Evolutionary conservation across 2,113 vertebrate genomes (phyloP).

Genomic region (Lepisosteus osseus): DNA sequence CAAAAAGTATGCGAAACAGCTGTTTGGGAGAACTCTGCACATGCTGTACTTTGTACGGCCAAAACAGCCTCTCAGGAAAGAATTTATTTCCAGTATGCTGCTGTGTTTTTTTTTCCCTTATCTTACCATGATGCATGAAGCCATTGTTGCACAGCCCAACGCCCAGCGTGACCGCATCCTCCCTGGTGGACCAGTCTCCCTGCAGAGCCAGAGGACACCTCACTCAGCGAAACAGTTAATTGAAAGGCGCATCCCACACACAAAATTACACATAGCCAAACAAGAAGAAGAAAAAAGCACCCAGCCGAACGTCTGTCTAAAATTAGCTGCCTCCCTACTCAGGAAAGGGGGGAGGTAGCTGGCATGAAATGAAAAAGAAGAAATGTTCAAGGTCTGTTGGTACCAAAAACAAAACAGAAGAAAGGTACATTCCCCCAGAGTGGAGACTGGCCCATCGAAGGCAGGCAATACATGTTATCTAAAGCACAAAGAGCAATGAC

Average conservation of each 20-base stretch:
- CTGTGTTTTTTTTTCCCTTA: no score
- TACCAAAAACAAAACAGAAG: no score
- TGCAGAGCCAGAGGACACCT: constrained; percentile 54
- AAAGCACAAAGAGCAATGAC: neutral
- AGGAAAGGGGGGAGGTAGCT: neutral
- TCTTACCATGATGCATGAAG: constrained; percentile 97
- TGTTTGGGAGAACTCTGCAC: no score
- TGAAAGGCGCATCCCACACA: neutral
- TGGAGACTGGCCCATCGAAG: no score
- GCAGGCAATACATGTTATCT: neutral
- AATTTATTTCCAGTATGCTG: no score
- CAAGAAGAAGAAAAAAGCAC: neutral
- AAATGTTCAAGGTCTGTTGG: no score
- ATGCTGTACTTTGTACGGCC: no score
- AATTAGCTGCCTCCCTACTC: constrained; percentile 2
- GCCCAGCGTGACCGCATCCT: constrained; percentile 91
- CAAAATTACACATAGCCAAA: neutral
- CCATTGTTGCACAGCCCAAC: constrained; percentile 96
- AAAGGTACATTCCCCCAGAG: no score
- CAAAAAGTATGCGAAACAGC: no score
- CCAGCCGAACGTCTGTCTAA: neutral
- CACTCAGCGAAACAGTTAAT: neutral
- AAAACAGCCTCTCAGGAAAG: no score
- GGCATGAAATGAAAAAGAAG: no score
- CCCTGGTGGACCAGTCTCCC: constrained; percentile 91